A percentile compares a stretch with the other conserved stretches of the same genome.
Evolutionary conservation across 2,797 vertebrate genomes (phyloP).

Genomic region (Thalassophryne amazonica): DNA sequence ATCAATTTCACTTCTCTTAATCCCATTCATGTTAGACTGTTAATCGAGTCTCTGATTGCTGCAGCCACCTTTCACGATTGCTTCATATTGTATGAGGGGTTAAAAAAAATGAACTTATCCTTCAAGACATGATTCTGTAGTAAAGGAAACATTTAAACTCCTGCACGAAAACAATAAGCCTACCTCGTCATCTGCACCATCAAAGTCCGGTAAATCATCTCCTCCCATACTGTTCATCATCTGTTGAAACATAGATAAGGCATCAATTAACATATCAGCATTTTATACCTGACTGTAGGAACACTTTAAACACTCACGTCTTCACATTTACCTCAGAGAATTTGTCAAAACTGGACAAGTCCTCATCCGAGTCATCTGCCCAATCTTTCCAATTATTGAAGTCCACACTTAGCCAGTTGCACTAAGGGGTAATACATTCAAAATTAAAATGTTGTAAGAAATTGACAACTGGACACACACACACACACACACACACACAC

Average conservation of each 20-base stretch:
- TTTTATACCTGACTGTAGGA: not conserved
- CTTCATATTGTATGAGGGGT: too few relatives aligned
- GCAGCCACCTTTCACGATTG: too few relatives aligned
- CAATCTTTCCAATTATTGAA: slow-evolving; percentile 99
- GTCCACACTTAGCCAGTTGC: slow-evolving; percentile 96
- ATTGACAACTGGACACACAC: too few relatives aligned
- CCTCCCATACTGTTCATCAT: slow-evolving; percentile 99
- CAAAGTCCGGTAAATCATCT: slow-evolving; percentile 93
- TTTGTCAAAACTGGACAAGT: slow-evolving; percentile 94
- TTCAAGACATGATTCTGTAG: too few relatives aligned
- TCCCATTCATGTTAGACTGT: too few relatives aligned
- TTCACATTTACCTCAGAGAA: slow-evolving; percentile 87
- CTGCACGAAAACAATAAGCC: too few relatives aligned
- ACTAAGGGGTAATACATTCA: slow-evolving; percentile 64
- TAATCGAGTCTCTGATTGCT: too few relatives aligned
- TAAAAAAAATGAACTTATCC: too few relatives aligned
- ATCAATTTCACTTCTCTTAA: not conserved
- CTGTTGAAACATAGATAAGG: slow-evolving; percentile 57
- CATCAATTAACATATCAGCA: not conserved
- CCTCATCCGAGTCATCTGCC: slow-evolving; percentile 97
- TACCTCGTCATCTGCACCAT: slow-evolving; percentile 91
- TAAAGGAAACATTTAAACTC: too few relatives aligned
- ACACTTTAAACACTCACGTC: not conserved
- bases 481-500: too few relatives aligned
- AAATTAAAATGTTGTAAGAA: too few relatives aligned